Conservation (phyloP, 2,888 invertebrate genomes). For the Oscheius sp. region DNA sequence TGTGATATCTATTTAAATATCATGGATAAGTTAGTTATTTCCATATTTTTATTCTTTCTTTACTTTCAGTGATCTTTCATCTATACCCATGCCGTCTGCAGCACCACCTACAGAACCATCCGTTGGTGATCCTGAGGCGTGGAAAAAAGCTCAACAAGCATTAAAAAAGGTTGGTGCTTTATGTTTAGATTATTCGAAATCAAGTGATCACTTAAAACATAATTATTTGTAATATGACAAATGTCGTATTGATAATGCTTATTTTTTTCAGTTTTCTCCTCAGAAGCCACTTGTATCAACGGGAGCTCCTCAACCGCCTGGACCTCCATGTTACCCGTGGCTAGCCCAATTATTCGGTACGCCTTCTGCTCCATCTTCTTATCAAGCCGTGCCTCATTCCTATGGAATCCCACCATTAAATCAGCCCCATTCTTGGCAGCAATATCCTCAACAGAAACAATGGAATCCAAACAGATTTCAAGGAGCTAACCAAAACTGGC, state of each 20-base stretch:
- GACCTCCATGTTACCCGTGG: slow-evolving; percentile 21
- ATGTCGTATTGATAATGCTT: no score
- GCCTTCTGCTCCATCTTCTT: slow-evolving; percentile 8
- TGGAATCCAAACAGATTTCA: slow-evolving; percentile 1
- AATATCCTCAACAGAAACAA: slow-evolving; percentile 1
- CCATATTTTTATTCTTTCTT: background rate
- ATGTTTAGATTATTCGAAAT: background rate
- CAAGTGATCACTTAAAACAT: background rate
- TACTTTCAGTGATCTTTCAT: slow-evolving; percentile 26
- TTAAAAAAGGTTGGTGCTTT: slow-evolving; percentile 37
- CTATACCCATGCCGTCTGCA: slow-evolving; percentile 17
- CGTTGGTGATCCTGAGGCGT: slow-evolving; percentile 27
- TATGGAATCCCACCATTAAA: slow-evolving; percentile 12
- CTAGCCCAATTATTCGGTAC: slow-evolving; percentile 25
- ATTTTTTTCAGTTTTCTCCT: slow-evolving; percentile 12
- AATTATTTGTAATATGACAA: background rate
- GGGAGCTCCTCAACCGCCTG: background rate
- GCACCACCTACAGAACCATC: background rate
- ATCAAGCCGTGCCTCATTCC: background rate
- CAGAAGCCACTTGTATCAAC: slow-evolving; percentile 3
- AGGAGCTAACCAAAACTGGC: background rate
- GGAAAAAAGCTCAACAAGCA: slow-evolving; percentile 45
- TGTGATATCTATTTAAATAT: no score
- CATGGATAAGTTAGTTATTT: background rate
- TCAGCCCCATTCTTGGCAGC: background rate